Conservation (phyloP, 2,113 vertebrate species). For the Acinonyx jubatus region DNA sequence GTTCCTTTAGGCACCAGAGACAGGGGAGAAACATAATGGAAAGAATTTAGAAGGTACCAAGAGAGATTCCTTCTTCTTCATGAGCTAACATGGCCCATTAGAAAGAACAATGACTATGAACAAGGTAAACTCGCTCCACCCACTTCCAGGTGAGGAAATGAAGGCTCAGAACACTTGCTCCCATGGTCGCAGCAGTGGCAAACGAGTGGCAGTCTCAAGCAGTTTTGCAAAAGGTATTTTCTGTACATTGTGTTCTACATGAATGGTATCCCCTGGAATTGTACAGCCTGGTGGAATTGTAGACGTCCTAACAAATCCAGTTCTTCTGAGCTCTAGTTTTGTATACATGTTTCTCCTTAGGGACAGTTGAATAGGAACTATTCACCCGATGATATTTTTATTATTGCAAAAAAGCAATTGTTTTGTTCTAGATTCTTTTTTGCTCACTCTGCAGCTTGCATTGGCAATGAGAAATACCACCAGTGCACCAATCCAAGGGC, state of each 20-base stretch:
- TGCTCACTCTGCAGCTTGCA: neutral
- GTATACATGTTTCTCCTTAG: neutral
- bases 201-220: neutral
- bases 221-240: neutral
- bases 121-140: neutral
- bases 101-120: neutral
- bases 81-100: neutral
- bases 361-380: neutral
- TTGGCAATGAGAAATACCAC: neutral
- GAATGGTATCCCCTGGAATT: neutral
- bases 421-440: neutral
- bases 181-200: rapidly evolving
- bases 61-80: neutral
- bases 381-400: neutral
- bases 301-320: neutral
- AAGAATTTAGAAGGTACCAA: neutral
- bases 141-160: neutral
- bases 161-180: neutral
- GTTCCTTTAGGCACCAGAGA: neutral
- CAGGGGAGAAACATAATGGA: neutral
- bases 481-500: neutral
- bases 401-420: neutral
- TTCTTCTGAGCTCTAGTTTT: neutral
- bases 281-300: neutral
- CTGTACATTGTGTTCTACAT: rapidly evolving